A percentile compares a stretch with the other conserved stretches of the same genome.
phyloP scores from a whole-genome alignment of 2,113 vertebrate genomes.

The Oreochromis spilurus region DNA sequence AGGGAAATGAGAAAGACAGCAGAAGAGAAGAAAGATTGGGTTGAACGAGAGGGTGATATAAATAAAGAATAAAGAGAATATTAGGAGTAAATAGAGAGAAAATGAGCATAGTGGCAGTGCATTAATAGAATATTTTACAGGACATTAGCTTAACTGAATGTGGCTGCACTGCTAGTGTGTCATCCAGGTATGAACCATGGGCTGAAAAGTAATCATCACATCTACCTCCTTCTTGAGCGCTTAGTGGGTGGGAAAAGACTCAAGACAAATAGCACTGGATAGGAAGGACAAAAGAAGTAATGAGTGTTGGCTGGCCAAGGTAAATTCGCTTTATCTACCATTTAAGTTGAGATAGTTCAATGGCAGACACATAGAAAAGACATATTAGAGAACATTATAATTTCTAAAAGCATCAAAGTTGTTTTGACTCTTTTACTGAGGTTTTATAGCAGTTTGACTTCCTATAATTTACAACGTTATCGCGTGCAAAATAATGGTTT shows the following conservation, averaged over 20 bases:
- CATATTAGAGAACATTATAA: neutral
- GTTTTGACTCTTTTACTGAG: neutral
- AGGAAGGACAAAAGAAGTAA: neutral
- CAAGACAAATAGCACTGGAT: neutral
- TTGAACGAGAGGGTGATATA: neutral
- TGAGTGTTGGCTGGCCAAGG: neutral
- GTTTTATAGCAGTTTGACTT: neutral
- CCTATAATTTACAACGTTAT: neutral
- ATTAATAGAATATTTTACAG: conserved; percentile 45
- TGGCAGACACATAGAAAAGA: neutral
- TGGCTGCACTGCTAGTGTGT: neutral
- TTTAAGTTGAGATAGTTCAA: neutral
- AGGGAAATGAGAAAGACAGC: neutral
- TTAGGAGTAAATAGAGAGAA: neutral
- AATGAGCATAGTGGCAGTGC: neutral
- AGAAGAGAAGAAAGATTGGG: neutral
- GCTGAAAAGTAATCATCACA: conserved; percentile 14
- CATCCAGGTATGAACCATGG: conserved; percentile 3
- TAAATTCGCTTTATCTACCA: neutral
- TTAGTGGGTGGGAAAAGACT: neutral
- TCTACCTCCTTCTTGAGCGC: neutral
- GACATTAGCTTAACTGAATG: conserved; percentile 42
- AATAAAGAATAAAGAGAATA: conserved; percentile 23
- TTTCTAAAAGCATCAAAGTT: neutral
- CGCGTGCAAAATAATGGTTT: neutral